These are phyloP conservation scores for Creontiades dilutus DNA, from an alignment of 2,888 invertebrate species.

Conservation along the genomic window DNA sequence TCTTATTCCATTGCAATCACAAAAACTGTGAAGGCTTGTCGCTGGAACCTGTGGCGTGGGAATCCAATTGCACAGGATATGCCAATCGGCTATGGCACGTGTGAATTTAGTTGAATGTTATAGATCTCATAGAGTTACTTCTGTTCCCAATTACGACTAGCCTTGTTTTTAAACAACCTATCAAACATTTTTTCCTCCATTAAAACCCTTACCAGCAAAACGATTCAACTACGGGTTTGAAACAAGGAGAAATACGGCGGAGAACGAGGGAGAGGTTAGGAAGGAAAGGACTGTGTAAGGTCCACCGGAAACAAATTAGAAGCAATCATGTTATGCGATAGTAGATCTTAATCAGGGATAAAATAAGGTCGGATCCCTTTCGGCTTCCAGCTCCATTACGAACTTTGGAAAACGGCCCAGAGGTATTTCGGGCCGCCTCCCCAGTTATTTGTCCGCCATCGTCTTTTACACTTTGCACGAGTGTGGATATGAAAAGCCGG, in stretches of 20 bases:
- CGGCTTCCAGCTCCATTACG: neutral
- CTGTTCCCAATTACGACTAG: no score
- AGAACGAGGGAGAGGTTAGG: neutral
- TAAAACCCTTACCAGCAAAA: no score
- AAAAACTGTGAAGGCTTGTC: no score
- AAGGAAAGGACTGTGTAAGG: neutral
- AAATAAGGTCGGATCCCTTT: neutral
- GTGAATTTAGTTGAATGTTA: no score
- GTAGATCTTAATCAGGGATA: slow-evolving; percentile 47
- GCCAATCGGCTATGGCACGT: no score
- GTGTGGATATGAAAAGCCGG: neutral
- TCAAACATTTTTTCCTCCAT: no score
- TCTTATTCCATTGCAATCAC: no score
- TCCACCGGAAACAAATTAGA: slow-evolving; percentile 63
- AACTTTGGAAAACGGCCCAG: neutral
- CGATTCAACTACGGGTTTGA: neutral
- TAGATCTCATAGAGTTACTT: no score
- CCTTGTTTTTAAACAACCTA: no score
- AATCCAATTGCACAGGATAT: no score
- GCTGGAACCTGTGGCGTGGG: no score
- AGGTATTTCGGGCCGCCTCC: neutral
- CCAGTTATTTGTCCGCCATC: neutral
- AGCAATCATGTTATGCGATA: slow-evolving; percentile 46
- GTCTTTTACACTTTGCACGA: neutral
- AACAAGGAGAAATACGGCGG: neutral